Base-by-base conservation (phyloP, 2,113 vertebrate genomes). In the Salminus brasiliensis region DNA sequence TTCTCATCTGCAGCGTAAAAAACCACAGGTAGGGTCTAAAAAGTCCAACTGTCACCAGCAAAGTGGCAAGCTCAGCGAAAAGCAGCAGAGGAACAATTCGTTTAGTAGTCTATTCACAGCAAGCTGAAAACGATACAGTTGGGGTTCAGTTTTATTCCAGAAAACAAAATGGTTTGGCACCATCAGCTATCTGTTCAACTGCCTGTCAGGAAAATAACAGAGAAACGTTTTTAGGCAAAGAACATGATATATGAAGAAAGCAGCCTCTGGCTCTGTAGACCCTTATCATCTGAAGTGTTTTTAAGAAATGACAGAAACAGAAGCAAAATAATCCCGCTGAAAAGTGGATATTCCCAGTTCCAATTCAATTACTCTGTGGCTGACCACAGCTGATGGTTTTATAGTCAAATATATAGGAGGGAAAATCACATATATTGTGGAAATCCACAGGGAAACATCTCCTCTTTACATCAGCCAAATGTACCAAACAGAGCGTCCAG, bases 51-150 rank as follows among this genome's bases (percentile, higher is more conserved):
- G 36, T 67, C 39, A 41, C 43, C 21, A 59, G 36, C 34, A 76
- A 81, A 34, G 6, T 23, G 67, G 66, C 62, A 78, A 78, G 68
- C 66, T 74, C 74, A 74, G 82, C 82, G 76, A 18, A 72, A 45
- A 25, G n/a, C 16, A 74, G 36, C 23, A 11, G 52, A 62, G 23
- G 25, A 21, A 32, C 7, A 18, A 57, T 30, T 23, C n/a, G 27
- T 47, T 70, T 49, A 60, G 16, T 18, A 29, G 13, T 59, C 32
- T 11, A 18, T 32, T 74, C 34, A 4, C 43, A 78, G 68, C 41
- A 5, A 70, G 29, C 21, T 59, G 49, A 53, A 75, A 70, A 43
- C 32, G 30, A 45, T 34, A 21, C 47, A 21, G 43, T 34, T 53
- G 25, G 27, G 18, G 67, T 66, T 15, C 15, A 4, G 5, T 18